Evolutionary conservation across 2,113 vertebrate species (phyloP).

Genomic region (Aegotheles bennettii): DNA sequence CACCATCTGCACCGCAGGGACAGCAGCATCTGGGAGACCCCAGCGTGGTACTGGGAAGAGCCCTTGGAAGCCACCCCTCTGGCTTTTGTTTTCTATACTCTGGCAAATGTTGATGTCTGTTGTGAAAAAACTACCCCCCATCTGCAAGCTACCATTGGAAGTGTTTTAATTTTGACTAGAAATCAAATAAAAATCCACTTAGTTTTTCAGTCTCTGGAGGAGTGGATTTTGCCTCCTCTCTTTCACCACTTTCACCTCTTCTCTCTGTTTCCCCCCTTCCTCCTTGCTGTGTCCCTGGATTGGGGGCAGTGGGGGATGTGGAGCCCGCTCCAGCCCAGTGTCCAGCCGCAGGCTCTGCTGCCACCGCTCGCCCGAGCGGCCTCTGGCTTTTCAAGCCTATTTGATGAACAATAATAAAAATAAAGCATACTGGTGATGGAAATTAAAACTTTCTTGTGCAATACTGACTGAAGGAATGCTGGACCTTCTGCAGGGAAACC

Average conservation of each 20-base stretch:
- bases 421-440: not conserved
- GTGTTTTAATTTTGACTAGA: not conserved
- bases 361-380: fast-evolving
- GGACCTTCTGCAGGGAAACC: not conserved
- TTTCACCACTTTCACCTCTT: not conserved
- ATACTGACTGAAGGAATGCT: not conserved
- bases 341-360: not conserved
- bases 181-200: not conserved
- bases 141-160: not conserved
- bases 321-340: fast-evolving
- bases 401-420: not conserved
- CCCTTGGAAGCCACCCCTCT: not conserved
- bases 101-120: not conserved
- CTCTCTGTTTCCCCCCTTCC: not conserved
- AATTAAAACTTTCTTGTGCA: not conserved
- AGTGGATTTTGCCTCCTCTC: not conserved
- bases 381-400: not conserved
- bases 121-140: not conserved
- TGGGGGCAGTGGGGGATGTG: fast-evolving
- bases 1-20: fast-evolving
- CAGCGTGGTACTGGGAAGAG: fast-evolving
- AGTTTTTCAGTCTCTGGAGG: not conserved
- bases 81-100: not conserved
- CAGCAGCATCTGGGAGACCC: fast-evolving
- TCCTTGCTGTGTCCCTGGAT: not conserved